Evolutionary conservation across 2,113 vertebrate species (phyloP).

Genomic region (Xenopus tropicalis): UCB_Xtro_10.0 CM004449.2:110539001-110539500

Average conservation of each 20-base stretch:
- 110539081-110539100: too few relatives aligned
- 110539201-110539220: constrained; percentile 39
- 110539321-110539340: constrained; percentile 1
- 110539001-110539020: too few relatives aligned
- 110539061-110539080: too few relatives aligned
- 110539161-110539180: too few relatives aligned
- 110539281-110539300: constrained; percentile 30
- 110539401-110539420: constrained; percentile 17
- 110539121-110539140: too few relatives aligned
- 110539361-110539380: constrained; percentile 33
- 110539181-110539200: not conserved
- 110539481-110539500: constrained; percentile 74
- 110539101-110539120: too few relatives aligned
- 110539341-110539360: constrained; percentile 27
- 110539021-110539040: too few relatives aligned
- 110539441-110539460: not conserved
- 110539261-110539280: constrained; percentile 29
- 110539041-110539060: too few relatives aligned
- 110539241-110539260: constrained; percentile 31
- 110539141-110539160: too few relatives aligned
- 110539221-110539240: constrained; percentile 41
- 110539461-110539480: not conserved
- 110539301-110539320: constrained; percentile 11
- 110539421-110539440: not conserved
- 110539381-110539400: constrained; percentile 12